Conservation (phyloP, 2,888 invertebrate genomes). For the Prenolepis imparis region DNA sequence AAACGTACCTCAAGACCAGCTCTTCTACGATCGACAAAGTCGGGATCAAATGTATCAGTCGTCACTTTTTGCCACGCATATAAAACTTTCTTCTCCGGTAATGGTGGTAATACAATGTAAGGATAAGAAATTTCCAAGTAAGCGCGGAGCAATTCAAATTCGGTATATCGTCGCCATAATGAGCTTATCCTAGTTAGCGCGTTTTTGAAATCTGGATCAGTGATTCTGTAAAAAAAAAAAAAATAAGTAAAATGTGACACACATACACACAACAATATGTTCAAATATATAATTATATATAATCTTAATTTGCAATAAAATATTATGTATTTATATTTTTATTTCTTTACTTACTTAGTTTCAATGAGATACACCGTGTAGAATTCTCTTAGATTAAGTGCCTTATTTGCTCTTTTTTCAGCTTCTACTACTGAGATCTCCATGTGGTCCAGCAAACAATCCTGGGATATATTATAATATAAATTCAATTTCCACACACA, state of each 20-base stretch:
- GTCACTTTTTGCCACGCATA: constrained; percentile 93
- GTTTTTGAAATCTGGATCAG: constrained; percentile 89
- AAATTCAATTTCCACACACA: background rate
- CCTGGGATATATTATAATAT: constrained; percentile 84
- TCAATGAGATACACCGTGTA: constrained; percentile 93
- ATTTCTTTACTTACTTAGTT: constrained; percentile 89
- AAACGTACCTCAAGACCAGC: constrained; percentile 90
- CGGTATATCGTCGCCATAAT: constrained; percentile 93
- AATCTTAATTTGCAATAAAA: background rate
- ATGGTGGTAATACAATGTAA: constrained; percentile 92
- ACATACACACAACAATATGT: background rate
- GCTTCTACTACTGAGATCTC: constrained; percentile 93
- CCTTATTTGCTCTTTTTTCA: constrained; percentile 92
- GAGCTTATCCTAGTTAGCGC: constrained; percentile 89
- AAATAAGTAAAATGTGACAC: background rate
- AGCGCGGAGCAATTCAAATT: constrained; percentile 93
- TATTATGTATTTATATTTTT: background rate
- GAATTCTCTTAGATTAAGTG: constrained; percentile 91
- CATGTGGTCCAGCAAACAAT: constrained; percentile 90
- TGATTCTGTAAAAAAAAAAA: constrained; percentile 87
- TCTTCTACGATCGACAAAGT: constrained; percentile 93
- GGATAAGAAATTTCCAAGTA: constrained; percentile 93
- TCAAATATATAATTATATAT: background rate
- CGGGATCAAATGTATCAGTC: constrained; percentile 93
- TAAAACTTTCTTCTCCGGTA: constrained; percentile 92